Percentiles rank a stretch among this genome's conserved stretches.
phyloP scores from a whole-genome alignment of 2,113 vertebrate genomes.

The Rousettus leschenaultii region DNA sequence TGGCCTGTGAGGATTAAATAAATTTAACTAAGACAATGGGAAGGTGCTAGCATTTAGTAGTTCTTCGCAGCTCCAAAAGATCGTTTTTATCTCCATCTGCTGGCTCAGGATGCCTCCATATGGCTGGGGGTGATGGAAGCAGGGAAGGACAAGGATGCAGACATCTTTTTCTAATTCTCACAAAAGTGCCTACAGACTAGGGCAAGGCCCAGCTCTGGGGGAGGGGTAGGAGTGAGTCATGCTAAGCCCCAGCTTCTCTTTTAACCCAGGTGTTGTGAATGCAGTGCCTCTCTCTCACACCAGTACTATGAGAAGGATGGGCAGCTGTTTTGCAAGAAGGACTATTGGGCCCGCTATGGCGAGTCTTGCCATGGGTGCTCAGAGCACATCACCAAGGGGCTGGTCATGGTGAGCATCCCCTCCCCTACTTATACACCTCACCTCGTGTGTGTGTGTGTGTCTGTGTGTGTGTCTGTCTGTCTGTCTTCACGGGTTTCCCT shows the following conservation, averaged over 20 bases:
- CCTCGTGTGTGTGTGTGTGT: too few relatives aligned
- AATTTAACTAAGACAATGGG: background rate
- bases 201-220: background rate
- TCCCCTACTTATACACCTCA: accelerated
- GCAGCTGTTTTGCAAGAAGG: constrained; percentile 96
- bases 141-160: too few relatives aligned
- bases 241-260: background rate
- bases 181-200: background rate
- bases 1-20: background rate
- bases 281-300: constrained; percentile 91
- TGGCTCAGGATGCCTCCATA: background rate
- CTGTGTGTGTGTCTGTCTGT: accelerated
- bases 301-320: constrained; percentile 99
- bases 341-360: constrained; percentile 95
- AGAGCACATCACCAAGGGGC: constrained; percentile 95
- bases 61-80: background rate
- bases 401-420: constrained; percentile 91
- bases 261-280: constrained; percentile 93
- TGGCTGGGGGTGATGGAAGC: background rate
- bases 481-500: background rate
- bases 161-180: background rate
- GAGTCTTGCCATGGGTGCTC: constrained; percentile 97
- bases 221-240: accelerated
- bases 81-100: background rate
- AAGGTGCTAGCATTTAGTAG: background rate